Base-by-base conservation (phyloP, 2,888 invertebrate genomes). In the Heliconius ismenius region DNA sequence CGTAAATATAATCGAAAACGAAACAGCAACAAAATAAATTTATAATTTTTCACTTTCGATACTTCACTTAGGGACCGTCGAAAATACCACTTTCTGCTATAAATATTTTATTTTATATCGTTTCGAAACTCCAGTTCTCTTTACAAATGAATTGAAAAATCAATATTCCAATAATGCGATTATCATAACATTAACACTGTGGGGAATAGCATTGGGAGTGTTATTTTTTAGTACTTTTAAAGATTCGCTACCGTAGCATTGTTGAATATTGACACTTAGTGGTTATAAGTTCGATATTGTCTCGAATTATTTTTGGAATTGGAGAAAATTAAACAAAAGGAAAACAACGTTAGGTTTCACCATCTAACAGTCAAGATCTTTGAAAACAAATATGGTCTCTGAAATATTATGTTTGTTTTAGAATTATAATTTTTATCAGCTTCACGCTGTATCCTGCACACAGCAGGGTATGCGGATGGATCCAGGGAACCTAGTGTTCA, bases 91-190 rank as follows among this genome's bases (percentile, higher is more conserved):
- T 76, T 58, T 68, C 49, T 26, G 60, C 4, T 69, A 69, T 74
- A 74, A 76, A 76, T 69, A 64, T 70, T 74, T 67, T 67, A 67
- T 67, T 69, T 77, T 64, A 74, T 63, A 58, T 36, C 32, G 18
- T 24, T 26, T 65, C 72, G 65, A 36, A 26, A 7, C 67, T 43
- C 62, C 62, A 68, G 15, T 76, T 68, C 60, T 36, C 26, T 64
- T 43, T 68, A 39, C 43, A 24, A 62, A 68, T 49, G 79, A 75
- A 78, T 77, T 76, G 76, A 36, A 69, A 76, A 80, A 78, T 80
- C 80, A 77, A 80, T 80, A 80, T 74, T 65, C 74, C 74, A 32
- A 73, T 80, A 75, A 76, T 69, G 58, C 69, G 79, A 78, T 76
- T 78, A 73, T 64, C 54, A 74, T 74, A 75, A 68, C 73, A 80